Base-by-base conservation (phyloP, 2,797 vertebrate genomes). In the Fratercula arctica region DNA sequence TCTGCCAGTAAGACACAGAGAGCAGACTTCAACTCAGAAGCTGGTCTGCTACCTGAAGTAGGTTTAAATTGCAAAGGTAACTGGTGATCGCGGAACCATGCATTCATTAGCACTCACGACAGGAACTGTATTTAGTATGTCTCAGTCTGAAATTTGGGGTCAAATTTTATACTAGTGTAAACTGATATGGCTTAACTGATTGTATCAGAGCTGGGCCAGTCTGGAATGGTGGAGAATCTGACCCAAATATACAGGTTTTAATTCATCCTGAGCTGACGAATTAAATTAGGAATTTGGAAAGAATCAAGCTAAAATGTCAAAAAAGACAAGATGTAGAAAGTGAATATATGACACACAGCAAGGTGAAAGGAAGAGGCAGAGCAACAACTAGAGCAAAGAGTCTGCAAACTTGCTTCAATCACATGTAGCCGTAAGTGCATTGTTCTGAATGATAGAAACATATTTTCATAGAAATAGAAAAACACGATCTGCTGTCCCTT, bases 251-350 rank as follows among this genome's bases (percentile, higher is more conserved):
- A 45, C 5, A 25, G 13, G 13, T 21, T 93, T 92, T 72, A 53
- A 31, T 84, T 68, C 61, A 91, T 43, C 45, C 31, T 56, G 51
- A 79, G 56, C 51, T 74, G 83, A 81, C 17, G 18, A 59, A 45
- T 46, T 59, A 26, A 45, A 8, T 61, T 13, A 74, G 45, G 72
- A 84, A 50, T 90, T 89, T 72, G 25, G n/a, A 75, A 93, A 78
- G 84, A 89, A 72, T 86, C 82, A 50, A 61, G 73, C 48, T 57
- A 81, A 95, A 95, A 88, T 94, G 94, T 95, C 95, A 95, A 28
- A 88, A 87, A 89, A 91, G 78, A 94, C 61, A 93, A 88, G 89
- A 95, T 69, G 87, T 67, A 95, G 84, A 69, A 90, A 95, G 77
- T 56, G 92, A 86, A 59, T 90, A 50, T 53, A 54, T 76, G 86